Evolutionary conservation across 2,797 vertebrate species (phyloP).

Genomic region (Sarcoramphus papa): DNA sequence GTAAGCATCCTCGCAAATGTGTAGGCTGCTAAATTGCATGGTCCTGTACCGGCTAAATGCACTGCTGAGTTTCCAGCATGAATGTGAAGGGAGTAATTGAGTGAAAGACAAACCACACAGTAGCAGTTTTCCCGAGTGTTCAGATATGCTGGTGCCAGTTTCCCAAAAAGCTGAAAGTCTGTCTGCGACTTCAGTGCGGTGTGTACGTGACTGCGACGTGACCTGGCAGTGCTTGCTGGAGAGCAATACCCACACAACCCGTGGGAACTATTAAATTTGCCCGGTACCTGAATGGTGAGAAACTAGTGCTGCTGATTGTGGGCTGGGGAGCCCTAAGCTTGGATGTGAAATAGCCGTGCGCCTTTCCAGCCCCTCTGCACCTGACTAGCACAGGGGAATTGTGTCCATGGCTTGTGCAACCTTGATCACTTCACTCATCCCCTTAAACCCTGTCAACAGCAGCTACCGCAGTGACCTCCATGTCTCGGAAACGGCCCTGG

Average conservation of each 20-base stretch:
- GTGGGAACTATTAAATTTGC: fast-evolving
- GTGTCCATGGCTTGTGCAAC: background rate
- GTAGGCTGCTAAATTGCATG: background rate
- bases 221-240: background rate
- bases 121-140: background rate
- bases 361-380: background rate
- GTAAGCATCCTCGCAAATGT: background rate
- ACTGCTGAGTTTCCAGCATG: fast-evolving
- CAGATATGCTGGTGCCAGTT: background rate
- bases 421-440: background rate
- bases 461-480: fast-evolving
- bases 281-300: background rate
- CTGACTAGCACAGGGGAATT: fast-evolving
- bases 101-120: background rate
- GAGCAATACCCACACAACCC: background rate
- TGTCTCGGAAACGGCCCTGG: fast-evolving
- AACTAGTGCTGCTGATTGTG: background rate
- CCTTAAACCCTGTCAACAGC: background rate
- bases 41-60: background rate
- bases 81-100: background rate
- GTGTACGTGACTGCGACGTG: background rate
- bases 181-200: background rate
- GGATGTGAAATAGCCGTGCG: fast-evolving
- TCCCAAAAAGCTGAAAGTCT: background rate
- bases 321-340: background rate